Conservation (phyloP, 2,797 vertebrate species). For the Gallinago nigripennis region DNA sequence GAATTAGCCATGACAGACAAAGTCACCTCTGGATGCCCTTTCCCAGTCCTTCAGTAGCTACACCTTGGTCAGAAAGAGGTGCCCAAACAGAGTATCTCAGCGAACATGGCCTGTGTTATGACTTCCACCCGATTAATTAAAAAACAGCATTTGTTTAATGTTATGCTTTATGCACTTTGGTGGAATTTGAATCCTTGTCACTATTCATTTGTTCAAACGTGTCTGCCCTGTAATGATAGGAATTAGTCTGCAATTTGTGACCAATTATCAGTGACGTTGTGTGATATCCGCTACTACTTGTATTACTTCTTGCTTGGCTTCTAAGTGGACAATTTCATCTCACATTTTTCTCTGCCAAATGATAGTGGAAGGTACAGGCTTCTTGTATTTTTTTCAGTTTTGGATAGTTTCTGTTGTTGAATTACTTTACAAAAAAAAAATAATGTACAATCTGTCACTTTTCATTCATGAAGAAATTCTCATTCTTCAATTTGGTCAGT, state of each 20-base stretch:
- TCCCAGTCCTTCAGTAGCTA: background rate
- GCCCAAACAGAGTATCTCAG: no score
- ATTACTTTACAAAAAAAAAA: background rate
- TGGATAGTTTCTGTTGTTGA: background rate
- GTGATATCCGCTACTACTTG: background rate
- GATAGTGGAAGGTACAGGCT: background rate
- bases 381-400: background rate
- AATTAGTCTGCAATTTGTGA: background rate
- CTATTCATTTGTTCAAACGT: background rate
- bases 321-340: background rate
- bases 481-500: background rate
- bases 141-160: background rate
- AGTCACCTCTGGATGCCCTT: background rate
- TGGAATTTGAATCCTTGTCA: background rate
- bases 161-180: background rate
- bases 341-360: background rate
- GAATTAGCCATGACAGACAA: no score
- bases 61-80: background rate
- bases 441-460: background rate
- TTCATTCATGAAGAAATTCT: background rate
- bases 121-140: background rate
- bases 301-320: background rate
- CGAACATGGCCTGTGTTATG: background rate
- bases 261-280: background rate
- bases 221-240: background rate